Evolutionary conservation across 2,797 vertebrate genomes (phyloP), one percentile per base, ranked within the genome.

Genomic region (Apogon hyalosoma): DNA sequence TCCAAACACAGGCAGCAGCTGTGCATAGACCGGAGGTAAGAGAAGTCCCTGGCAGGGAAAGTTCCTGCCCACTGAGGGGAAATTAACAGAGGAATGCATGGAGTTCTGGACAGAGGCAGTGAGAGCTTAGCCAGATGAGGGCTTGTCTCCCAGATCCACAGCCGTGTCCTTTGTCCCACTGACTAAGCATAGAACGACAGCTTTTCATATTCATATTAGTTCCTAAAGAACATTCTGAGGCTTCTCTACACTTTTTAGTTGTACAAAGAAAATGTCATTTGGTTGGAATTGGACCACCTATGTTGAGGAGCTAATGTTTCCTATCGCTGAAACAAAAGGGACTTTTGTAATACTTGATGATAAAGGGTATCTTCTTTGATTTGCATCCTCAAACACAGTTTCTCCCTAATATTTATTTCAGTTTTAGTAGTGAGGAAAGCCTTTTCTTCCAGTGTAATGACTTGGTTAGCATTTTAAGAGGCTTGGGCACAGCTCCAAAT

Each of bases 31-130:
- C 63, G 67, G 81, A 87, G 84, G 84, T 90, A 72, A 79, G 85
- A 78, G 63, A 33, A 77, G 87, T 85, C 75, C 77, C 75, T 81
- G 80, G 79, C 85, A 77, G 79, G 52, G 69, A 79, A 55, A 79
- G 73, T 47, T 75, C 64, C 65, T 77, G 82, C 75, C 84, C 78
- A 84, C 86, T 82, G 88, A 87, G 85, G 79, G 79, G 80, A 90
- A 82, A 88, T 92, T 83, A 90, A 87, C 72, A 61, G 79, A 88
- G 84, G 90, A 93, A 93, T 92, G 87, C 78, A 80, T 73, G 71
- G 85, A 80, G 82, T 73, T 71, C 73, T 87, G 83, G 87, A 90
- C 75, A 60, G 74, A 82, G 69, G 14, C 81, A 78, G 65, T 64
- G 75, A 90, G 84, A 88, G 85, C 80, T 85, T 80, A 85, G 77